Base-by-base conservation (phyloP, 2,888 invertebrate genomes). In the Chaetogeoica ovagalla region DNA sequence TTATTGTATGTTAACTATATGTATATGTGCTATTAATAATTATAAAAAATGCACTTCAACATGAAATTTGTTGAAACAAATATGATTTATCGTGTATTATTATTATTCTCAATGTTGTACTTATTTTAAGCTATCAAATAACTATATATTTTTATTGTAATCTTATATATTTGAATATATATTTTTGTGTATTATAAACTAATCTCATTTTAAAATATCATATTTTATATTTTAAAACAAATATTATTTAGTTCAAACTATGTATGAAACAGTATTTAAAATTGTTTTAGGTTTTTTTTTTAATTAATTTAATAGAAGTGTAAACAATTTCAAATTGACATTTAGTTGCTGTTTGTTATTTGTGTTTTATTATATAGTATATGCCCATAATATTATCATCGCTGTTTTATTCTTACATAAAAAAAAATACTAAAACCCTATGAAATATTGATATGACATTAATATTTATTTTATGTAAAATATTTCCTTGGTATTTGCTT, bases 1-100 rank as follows among this genome's bases (percentile, higher is more conserved):
- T 79, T 79, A 79, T 79, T 79, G 11, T 63, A 79, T 71, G 79
- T 79, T 79, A 79, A 79, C 79, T 79, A 79, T 63, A 65, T 79
- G 63, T 79, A 79, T 79, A 77, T 79, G 79, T 79, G 70, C 63
- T 79, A 52, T 75, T 57, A 30, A 57, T 57, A 30, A 57, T 71
- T 63, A 30, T 30, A 63, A 39, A 55, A 30, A 79, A 71, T 79
- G 71, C 71, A 65, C 43, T 19, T 69, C 62, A 48, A 76, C 57
- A 57, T 65, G 8, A 48, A 71, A 57, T 71, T 55, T 77, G 69
- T 76, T 76, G 68, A 76, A 66, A 68, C 43, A 76, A 76, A 66
- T 57, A 43, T 76, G 19, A 68, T 59, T 59, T 72, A 52, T 52
- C 37, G 57, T 66, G 43, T 59, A 68, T 68, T 68, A 76, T 59